Evolutionary conservation across 2,113 vertebrate species (phyloP), one percentile per base, ranked within the genome.

Genomic region (Scytalopus superciliaris): DNA sequence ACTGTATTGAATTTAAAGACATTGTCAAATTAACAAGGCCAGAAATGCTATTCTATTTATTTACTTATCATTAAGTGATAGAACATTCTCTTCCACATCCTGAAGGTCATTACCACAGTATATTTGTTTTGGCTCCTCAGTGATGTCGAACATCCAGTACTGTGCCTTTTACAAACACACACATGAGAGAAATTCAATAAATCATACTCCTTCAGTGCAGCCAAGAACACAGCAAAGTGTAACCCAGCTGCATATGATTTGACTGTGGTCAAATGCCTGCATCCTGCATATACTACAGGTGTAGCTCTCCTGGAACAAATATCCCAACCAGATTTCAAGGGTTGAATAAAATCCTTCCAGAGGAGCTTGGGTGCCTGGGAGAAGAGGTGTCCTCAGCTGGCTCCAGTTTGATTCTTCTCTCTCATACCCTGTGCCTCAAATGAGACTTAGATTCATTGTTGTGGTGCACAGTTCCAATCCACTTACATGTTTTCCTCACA

Each of bases 61-160:
- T 95, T 84, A 49, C 49, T 96, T 88, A 60, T 55, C 50, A 52
- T 85, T 87, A 96, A 86, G 59, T 40, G 70, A 86, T 57, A 60
- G 7, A 93, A 86, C 70, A 90, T 89, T 84, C 64, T 89, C 30
- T 92, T 88, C 94, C 78, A 95, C 47, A 67, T 95, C 50, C 91
- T 83, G 75, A 91, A 88, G 84, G 70, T 77, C 94, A 60, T 96
- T 91, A 90, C 42, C 83, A 86, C 68, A 72, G 69, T 56, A 2
- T 85, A 84, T 95, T 90, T 92, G 67, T 84, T 90, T 96, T 92
- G 87, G 79, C 68, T 88, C 7, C 33, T 89, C 42, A 56, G 60
- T 75, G 90, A 86, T 74, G 63, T 84, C 0, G 2, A 90, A 88
- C 82, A 93, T 94, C 45, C 79, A 95, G 88, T 86, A 88, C 88